Evolutionary conservation across 2,888 invertebrate genomes (phyloP).

Genomic region (Litoditis marina): DNA sequence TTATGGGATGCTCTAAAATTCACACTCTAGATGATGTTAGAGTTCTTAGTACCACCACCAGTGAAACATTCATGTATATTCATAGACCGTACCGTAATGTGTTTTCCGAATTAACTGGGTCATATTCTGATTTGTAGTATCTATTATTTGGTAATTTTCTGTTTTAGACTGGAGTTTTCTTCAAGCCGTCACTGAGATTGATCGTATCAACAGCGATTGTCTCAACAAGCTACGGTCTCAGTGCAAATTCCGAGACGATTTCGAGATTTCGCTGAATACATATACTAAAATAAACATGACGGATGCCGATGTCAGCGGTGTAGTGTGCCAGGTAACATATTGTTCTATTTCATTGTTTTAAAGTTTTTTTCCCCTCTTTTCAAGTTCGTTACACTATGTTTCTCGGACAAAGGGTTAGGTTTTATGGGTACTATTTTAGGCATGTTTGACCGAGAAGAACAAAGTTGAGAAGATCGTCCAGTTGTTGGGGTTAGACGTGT

Average conservation of each 20-base stretch:
- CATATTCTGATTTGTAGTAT: too few relatives aligned
- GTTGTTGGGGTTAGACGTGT: slow-evolving; percentile 21
- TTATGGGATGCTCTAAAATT: too few relatives aligned
- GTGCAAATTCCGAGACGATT: slow-evolving; percentile 10
- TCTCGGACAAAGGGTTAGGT: too few relatives aligned
- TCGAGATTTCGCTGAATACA: slow-evolving; percentile 15
- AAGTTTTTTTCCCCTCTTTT: too few relatives aligned
- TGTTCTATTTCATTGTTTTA: not conserved
- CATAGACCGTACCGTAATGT: not conserved
- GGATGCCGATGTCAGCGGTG: slow-evolving; percentile 7
- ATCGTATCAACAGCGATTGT: slow-evolving; percentile 18
- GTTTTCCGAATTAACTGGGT: too few relatives aligned
- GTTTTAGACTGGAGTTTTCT: slow-evolving; percentile 31
- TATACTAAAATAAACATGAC: slow-evolving; percentile 18
- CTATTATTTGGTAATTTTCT: not conserved
- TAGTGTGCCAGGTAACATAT: slow-evolving; percentile 21
- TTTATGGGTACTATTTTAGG: slow-evolving; percentile 18
- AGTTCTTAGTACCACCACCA: too few relatives aligned
- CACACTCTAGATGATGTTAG: too few relatives aligned
- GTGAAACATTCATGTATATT: too few relatives aligned
- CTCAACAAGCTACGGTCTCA: slow-evolving; percentile 14
- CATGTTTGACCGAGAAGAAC: slow-evolving; percentile 22
- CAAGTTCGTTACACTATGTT: too few relatives aligned
- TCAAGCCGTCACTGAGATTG: slow-evolving; percentile 27
- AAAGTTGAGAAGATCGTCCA: slow-evolving; percentile 23